Base-by-base conservation (phyloP, 2,113 vertebrate genomes). In the Rhineura floridana region DNA sequence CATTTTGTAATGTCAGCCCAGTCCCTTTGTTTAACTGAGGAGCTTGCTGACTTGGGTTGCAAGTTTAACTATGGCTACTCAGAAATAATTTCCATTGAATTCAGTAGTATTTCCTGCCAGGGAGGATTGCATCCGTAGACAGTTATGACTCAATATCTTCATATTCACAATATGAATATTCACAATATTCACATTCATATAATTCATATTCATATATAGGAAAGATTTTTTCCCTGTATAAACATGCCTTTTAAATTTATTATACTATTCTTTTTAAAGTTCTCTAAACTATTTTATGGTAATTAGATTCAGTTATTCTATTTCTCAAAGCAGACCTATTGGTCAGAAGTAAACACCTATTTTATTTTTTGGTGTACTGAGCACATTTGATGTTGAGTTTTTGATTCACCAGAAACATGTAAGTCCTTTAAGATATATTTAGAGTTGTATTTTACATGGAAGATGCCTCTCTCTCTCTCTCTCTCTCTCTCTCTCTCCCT, bases 391-490 rank as follows among this genome's bases (percentile, higher is more conserved):
- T 63, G 2, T 0, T 76, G 67, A 82, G 52, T 21, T 50, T 75
- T 59, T 1, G 1, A 93, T 90, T 90, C 42, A 59, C 3, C 42
- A 25, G 80, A 88, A 91, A 78, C 33, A 62, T 72, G 30, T 23
- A 50, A 48, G 3, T 62, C 67, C 12, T 42, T 83, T 42, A 52
- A 46, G 77, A 30, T 76, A 63, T 3, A 82, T 91, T 90, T 88
- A 87, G 83, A 89, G 48, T 62, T 83, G 46, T 19, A 83, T 90
- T 94, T 90, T 89, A 36, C 88, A 80, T 85, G 81, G 70, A 92
- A 91, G 36, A 72, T 87, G 28, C 72, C 91, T 84, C 87, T 89
- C 4, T n/a, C 3, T 39, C 36, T 19, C n/a, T n/a, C n/a, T n/a
- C n/a, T n/a, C n/a, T n/a, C n/a, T n/a, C n/a, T n/a, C n/a, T n/a